Conservation (phyloP, 1,140 invertebrate species). For the Lasioglossum baleicum region DNA sequence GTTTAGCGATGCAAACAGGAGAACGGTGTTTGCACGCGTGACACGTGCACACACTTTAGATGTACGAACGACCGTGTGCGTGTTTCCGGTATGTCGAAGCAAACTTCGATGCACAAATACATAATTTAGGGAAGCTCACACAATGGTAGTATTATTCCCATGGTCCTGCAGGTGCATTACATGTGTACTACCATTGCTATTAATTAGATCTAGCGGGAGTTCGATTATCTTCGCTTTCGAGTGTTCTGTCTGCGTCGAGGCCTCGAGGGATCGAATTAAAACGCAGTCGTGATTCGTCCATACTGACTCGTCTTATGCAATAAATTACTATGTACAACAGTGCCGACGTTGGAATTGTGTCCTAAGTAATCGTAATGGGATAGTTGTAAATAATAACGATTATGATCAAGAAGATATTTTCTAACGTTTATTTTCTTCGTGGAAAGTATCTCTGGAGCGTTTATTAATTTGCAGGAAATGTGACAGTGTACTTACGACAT, state of each 20-base stretch:
- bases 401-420: too few relatives aligned
- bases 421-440: too few relatives aligned
- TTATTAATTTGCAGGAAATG: too few relatives aligned
- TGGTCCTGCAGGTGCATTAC: constrained; percentile 42
- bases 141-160: constrained; percentile 28
- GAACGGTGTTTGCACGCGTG: constrained; percentile 5
- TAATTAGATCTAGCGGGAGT: constrained; percentile 46
- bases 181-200: constrained; percentile 46
- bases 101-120: constrained; percentile 34
- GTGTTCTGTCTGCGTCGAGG: not conserved
- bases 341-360: too few relatives aligned
- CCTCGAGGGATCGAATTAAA: constrained; percentile 31
- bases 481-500: too few relatives aligned
- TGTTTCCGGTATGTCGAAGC: not conserved
- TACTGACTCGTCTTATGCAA: not conserved
- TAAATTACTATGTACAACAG: too few relatives aligned
- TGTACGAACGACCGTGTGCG: not conserved
- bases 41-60: not conserved
- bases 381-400: too few relatives aligned
- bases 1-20: not conserved
- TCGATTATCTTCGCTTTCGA: constrained; percentile 31
- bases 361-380: too few relatives aligned
- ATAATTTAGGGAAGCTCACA: constrained; percentile 29
- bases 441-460: too few relatives aligned
- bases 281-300: not conserved